Conservation (phyloP, 2,113 vertebrate genomes). For the Atherinomorus stipes region DNA sequence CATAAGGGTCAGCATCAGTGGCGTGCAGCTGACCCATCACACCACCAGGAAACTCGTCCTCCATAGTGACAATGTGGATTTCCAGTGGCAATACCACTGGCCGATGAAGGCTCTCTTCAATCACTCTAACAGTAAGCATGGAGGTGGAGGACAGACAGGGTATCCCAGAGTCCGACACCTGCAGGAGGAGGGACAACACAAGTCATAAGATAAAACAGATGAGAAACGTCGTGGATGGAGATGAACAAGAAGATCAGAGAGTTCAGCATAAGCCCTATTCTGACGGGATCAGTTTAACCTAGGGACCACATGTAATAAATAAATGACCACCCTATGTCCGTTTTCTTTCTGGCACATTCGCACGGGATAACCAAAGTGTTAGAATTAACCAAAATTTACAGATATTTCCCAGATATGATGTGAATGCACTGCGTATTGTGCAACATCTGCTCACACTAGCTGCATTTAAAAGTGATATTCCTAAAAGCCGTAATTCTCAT, state of each 20-base stretch:
- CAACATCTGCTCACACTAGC: no score
- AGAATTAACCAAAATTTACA: no score
- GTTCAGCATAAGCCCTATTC: no score
- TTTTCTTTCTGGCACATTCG: no score
- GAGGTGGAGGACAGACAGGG: conserved; percentile 88
- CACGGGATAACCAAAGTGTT: no score
- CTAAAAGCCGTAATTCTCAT: no score
- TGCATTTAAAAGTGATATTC: no score
- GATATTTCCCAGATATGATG: no score
- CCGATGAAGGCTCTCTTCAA: conserved; percentile 95
- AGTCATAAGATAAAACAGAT: neutral
- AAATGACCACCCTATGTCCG: no score
- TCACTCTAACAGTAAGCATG: conserved; percentile 89
- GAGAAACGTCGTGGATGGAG: neutral
- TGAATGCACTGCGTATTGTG: no score
- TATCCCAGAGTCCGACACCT: conserved; percentile 94
- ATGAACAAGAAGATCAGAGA: neutral
- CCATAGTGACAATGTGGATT: conserved; percentile 96
- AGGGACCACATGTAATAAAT: no score
- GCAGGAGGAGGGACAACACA: neutral
- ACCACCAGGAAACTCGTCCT: conserved; percentile 97
- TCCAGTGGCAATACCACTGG: conserved; percentile 92
- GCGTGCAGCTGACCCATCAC: conserved; percentile 98
- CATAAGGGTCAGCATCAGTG: conserved; percentile 95
- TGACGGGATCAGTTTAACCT: no score